Base-by-base conservation (phyloP, 2,113 vertebrate genomes). In the Hylia prasina region DNA sequence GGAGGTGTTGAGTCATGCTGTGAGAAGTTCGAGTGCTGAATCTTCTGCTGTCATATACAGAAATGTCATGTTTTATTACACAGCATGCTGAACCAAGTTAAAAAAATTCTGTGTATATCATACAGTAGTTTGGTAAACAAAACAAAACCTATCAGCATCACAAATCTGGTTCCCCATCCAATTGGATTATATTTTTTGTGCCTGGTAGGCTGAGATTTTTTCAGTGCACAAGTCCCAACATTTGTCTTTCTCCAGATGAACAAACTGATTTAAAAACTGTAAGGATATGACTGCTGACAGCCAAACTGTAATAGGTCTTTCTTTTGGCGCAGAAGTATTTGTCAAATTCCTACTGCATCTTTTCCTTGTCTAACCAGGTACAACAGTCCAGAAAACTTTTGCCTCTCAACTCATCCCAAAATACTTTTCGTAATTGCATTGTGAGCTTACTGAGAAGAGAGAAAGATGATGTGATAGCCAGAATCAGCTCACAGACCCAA, bases 1-100 rank as follows among this genome's bases (percentile, higher is more conserved):
- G 89, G 84, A 77, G 92, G 42, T 94, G 95, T 94, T 97, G 94
- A 93, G 82, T 92, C 93, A 96, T 45, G 48, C 93, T 94, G 84
- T 87, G 88, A 84, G 92, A 94, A 88, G 60, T 57, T 73, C 0
- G 2, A 93, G 44, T 66, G 60, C 58, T 95, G 84, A 88, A 89
- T 76, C 83, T 93, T 95, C 82, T 80, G 61, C 87, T 92, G 88
- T 87, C 92, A 57, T 51, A 64, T 57, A 80, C 25, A 89, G 87
- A 93, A 87, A 90, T 93, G 80, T 79, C 84, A 58, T 1, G 1
- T 75, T 91, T 81, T 60, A 68, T 90, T 95, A 89, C 77, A 94
- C 39, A 95, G 86, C 58, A 66, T 2, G 15, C 54, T 79, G 85
- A 92, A 66, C 7, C n/a, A 64, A 79, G 77, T 72, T 86, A 2